Evolutionary conservation across 2,113 vertebrate species (phyloP).

Genomic region (Lasiurus borealis): DNA sequence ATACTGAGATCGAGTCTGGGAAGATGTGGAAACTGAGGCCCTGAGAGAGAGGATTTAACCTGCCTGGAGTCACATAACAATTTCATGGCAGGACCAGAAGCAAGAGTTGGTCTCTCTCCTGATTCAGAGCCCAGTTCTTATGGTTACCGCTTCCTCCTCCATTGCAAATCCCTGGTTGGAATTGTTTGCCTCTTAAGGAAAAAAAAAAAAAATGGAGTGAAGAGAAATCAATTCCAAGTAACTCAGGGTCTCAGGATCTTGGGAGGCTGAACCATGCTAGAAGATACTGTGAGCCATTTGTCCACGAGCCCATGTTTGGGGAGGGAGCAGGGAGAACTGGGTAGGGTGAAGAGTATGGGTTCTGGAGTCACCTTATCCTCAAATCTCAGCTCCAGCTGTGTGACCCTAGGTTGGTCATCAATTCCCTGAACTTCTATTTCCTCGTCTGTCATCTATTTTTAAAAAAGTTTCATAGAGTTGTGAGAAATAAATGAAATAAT

Average conservation of each 20-base stretch:
- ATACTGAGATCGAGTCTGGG: background rate
- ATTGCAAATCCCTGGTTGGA: constrained; percentile 23
- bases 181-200: background rate
- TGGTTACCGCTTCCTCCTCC: background rate
- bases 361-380: constrained; percentile 5
- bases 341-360: background rate
- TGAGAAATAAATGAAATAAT: constrained; percentile 46
- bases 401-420: constrained; percentile 30
- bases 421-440: constrained; percentile 47
- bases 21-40: background rate
- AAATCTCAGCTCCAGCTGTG: background rate
- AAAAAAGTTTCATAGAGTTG: background rate
- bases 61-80: background rate
- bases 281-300: background rate
- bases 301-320: background rate
- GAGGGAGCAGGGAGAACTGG: background rate
- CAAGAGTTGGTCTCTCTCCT: constrained; percentile 4
- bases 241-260: background rate
- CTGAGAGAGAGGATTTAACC: background rate
- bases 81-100: background rate
- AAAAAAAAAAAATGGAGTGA: background rate
- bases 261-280: background rate
- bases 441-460: constrained; percentile 28
- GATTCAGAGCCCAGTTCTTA: background rate
- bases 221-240: constrained; percentile 40